Conservation (phyloP, 2,888 invertebrate genomes). For the Harpalus rubripes region DNA sequence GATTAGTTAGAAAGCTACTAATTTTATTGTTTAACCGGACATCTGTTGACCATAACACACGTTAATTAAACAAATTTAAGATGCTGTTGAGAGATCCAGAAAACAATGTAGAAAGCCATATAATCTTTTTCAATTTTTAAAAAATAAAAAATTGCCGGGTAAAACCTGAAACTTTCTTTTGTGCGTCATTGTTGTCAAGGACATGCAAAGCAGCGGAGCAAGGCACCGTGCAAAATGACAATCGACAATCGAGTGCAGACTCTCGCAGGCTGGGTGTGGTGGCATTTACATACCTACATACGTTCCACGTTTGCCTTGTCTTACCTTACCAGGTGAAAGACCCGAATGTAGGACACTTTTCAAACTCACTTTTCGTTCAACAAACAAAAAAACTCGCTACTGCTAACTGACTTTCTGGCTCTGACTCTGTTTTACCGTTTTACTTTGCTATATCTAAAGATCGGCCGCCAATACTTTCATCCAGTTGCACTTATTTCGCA, state of each 20-base stretch:
- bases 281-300: conserved; percentile 51
- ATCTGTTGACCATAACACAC: conserved; percentile 24
- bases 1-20: conserved; percentile 44
- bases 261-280: conserved; percentile 56
- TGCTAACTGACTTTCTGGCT: conserved; percentile 48
- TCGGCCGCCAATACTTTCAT: background rate
- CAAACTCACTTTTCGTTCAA: conserved; percentile 70
- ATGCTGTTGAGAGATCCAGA: background rate
- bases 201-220: conserved; percentile 24
- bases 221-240: conserved; percentile 54
- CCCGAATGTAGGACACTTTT: conserved; percentile 70
- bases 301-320: conserved; percentile 52
- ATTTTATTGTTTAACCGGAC: conserved; percentile 30
- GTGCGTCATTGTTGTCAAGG: conserved; percentile 62
- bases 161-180: conserved; percentile 62
- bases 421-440: background rate
- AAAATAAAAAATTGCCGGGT: conserved; percentile 39
- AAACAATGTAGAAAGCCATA: conserved; percentile 59
- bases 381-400: conserved; percentile 54
- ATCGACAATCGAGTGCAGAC: conserved; percentile 21
- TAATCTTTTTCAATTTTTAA: conserved; percentile 51
- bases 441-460: background rate
- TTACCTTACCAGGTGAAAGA: conserved; percentile 69
- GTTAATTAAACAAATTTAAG: conserved; percentile 15
- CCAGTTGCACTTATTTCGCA: background rate